Evolutionary conservation across 2,113 vertebrate genomes (phyloP).

Genomic region (Accipiter virgatus): DNA sequence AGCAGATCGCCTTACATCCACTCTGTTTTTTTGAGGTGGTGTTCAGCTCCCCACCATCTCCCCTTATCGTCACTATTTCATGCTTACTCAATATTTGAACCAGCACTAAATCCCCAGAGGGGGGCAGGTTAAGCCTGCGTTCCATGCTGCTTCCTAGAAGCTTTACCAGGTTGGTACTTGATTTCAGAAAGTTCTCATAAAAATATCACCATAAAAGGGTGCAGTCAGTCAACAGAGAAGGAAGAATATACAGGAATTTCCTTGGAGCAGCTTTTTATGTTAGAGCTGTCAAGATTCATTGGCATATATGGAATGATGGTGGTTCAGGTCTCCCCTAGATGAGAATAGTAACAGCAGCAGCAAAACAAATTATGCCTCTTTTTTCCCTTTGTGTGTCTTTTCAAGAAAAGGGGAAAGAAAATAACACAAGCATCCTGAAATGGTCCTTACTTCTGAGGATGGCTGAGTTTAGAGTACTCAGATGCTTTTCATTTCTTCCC

Average conservation of each 20-base stretch:
- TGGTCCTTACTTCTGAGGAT: neutral
- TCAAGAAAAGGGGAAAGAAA: neutral
- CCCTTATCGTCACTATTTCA: neutral
- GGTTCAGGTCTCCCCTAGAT: neutral
- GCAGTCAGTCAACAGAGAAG: neutral
- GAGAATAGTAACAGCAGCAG: neutral
- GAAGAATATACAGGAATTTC: neutral
- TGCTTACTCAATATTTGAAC: neutral
- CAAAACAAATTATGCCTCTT: neutral
- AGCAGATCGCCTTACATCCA: neutral
- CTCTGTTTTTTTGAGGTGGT: neutral
- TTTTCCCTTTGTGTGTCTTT: neutral
- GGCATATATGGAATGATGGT: neutral
- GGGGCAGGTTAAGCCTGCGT: neutral
- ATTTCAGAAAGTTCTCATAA: neutral
- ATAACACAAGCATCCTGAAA: neutral
- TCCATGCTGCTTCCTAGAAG: neutral
- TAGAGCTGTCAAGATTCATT: neutral
- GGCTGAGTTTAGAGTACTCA: neutral
- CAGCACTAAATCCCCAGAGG: neutral
- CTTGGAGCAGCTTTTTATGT: constrained; percentile 18
- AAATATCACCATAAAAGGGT: neutral
- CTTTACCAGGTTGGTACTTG: neutral
- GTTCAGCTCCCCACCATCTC: neutral
- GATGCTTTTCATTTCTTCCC: neutral